Base-by-base conservation (phyloP, 1,140 invertebrate genomes). In the Ptiloglossa arizonensis region DNA sequence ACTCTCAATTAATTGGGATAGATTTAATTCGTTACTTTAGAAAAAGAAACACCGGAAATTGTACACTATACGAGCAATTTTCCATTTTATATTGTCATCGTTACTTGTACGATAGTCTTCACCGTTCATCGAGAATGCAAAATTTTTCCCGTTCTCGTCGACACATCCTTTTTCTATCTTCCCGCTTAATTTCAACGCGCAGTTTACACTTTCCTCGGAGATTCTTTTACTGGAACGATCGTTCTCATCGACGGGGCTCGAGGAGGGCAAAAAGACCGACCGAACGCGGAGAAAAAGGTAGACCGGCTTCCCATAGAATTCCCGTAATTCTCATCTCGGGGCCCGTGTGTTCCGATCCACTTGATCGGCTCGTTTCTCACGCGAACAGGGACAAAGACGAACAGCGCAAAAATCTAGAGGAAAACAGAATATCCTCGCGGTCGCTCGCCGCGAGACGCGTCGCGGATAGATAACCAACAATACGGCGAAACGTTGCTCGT, bases 241-340 rank as follows among this genome's bases (percentile, higher is more conserved):
- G 67, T 60, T 71, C 22, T 17, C 35, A 29, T 32, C 46, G 38
- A 59, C 57, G 46, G 48, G 24, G 17, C 8, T 24, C 19, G 11
- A 24, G 17, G 15, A 52, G 1, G 17, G 6, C 19, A 69, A 80
- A 75, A n/a, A 74, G 56, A 72, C 0, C 11, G 17, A 19, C 19
- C 19, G 46, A 62, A 24, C 4, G 11, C 4, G 9, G 35, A 29
- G 29, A 29, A 64, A 66, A 82, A 80, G 59, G 69, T 54, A 41
- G 52, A 77, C 44, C 15, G 46, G 5, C 52, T 41, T 73, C 32
- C 79, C 56, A 68, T 68, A 68, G 74, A 68, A 64, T 56, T 44
- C 44, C 50, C 78, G 69, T 80, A 70, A 81, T 73, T 82, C 60
- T 52, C 66, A 66, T 76, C 35, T 80, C 46, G 17, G 19, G 38